Evolutionary conservation across 2,113 vertebrate genomes (phyloP), one percentile per base, ranked within the genome.

Genomic region (Ochotona princeps): DNA sequence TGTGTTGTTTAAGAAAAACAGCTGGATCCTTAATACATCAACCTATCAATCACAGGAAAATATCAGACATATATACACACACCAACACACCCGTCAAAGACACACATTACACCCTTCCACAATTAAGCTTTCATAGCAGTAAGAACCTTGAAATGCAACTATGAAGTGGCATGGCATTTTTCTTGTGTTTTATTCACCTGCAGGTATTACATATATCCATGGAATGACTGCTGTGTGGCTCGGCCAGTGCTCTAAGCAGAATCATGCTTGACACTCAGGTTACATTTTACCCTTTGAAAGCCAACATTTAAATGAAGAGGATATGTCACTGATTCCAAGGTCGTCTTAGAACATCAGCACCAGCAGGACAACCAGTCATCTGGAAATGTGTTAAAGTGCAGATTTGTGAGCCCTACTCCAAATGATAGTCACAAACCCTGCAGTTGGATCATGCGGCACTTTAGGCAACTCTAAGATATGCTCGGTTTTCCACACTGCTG

Each of bases 41-140:
- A 95, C 81, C 70, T 60, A 47, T 38, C 95, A 83, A 2, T 90
- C 85, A 91, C 67, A 94, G 38, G 54, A 78, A 54, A 18, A 73
- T 18, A 20, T 25, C 26, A 51, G 38, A 13, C 8, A 57, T 1
- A 57, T 25, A 32, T 60, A 1, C 1, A 2, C 5, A 44, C 5
- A 90, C 25, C 87, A 44, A 38, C 20, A 88, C 38, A 17, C 9
- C 93, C 38, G 38, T 44, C 38, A 44, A 3, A 44, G 38, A 44
- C 38, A 44, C 38, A 44, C 38, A 44, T 4, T 25, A 1, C 4
- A 72, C 91, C 38, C 38, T 44, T 44, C 38, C 38, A 17, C 9
- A 93, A 57, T 57, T 13, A 57, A 57, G 18, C 54, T 4, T 25
- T 1, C 3, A 72, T 91, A 21, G 1, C 30, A 67, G 7, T 26